Evolutionary conservation across 2,888 invertebrate genomes (phyloP).

Genomic region (Tenodera sinensis): DNA sequence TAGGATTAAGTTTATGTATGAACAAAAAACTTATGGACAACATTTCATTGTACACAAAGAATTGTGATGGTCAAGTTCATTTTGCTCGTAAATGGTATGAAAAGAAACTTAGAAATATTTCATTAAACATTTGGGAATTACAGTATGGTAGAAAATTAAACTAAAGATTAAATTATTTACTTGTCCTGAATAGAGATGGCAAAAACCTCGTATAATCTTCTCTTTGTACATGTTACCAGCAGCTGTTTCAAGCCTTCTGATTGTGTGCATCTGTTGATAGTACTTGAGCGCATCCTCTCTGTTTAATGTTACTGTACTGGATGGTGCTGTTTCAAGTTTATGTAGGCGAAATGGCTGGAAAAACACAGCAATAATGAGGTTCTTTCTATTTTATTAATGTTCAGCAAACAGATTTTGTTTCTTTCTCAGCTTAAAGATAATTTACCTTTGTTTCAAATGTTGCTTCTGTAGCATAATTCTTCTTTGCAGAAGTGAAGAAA

Average conservation of each 20-base stretch:
- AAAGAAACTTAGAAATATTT: no score
- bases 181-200: slow-evolving; percentile 96
- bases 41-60: no score
- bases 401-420: not conserved
- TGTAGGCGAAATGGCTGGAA: slow-evolving; percentile 84
- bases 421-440: not conserved
- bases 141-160: no score
- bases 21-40: no score
- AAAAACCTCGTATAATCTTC: slow-evolving; percentile 93
- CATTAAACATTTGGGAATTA: no score
- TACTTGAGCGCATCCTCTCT: slow-evolving; percentile 81
- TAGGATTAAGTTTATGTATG: no score
- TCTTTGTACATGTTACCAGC: slow-evolving; percentile 96
- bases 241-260: slow-evolving; percentile 90
- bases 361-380: not conserved
- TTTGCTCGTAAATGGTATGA: no score
- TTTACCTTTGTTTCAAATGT: slow-evolving; percentile 43
- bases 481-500: slow-evolving; percentile 34
- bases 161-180: slow-evolving; percentile 43
- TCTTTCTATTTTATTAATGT: not conserved
- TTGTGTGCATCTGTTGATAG: slow-evolving; percentile 74
- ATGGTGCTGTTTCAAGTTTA: slow-evolving; percentile 82
- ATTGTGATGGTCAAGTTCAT: no score
- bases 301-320: slow-evolving; percentile 65
- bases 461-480: slow-evolving; percentile 42